Base-by-base conservation (phyloP, 2,888 invertebrate species). In the Torymus aiolomorphi region DNA sequence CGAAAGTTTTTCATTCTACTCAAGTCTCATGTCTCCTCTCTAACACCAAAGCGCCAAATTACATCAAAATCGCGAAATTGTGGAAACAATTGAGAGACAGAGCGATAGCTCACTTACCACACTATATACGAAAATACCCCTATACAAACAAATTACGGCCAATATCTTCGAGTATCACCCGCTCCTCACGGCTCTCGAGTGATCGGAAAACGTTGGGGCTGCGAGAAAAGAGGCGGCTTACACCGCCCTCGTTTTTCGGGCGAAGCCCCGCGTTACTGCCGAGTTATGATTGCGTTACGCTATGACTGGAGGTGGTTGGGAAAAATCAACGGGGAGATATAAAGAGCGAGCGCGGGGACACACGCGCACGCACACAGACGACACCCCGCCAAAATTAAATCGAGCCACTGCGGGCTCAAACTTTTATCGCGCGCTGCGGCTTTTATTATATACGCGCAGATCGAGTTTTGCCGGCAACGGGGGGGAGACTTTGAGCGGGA, bases 231-330 rank as follows among this genome's bases (percentile, higher is more conserved):
- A 42, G 42, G 8, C 42, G 8, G 42, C 42, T 42, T 42, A 42
- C 8, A 42, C 8, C 18, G 54, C 42, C n/a, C 52, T 20, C 67
- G 52, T 31, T 11, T 12, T 24, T 62, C n/a, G 24, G 51, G 16
- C 20, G 31, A 72, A 52, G 24, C 51, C 61, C 54, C 56, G 18
- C 12, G 54, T 62, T 72, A 72, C 54, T 42, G 10, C 42, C 56
- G 65, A 74, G 65, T 74, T 74, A 65, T 74, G 56, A 74, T 74
- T 65, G 49, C 56, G 42, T 65, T 74, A 74, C 51, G 52, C 31
- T 49, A 13, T 52, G 16, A 42, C 31, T 16, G 12, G 11, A 14
- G 10, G 20, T 20, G 65, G 18, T 0, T 49, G 63, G 24, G 2
- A 42, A 57, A 49, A 49, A 65, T 14, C n/a, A 10, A 11, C 31